Base-by-base conservation (phyloP, 92 coral and sea anemone species). In the Pocillopora meandrina region DNA sequence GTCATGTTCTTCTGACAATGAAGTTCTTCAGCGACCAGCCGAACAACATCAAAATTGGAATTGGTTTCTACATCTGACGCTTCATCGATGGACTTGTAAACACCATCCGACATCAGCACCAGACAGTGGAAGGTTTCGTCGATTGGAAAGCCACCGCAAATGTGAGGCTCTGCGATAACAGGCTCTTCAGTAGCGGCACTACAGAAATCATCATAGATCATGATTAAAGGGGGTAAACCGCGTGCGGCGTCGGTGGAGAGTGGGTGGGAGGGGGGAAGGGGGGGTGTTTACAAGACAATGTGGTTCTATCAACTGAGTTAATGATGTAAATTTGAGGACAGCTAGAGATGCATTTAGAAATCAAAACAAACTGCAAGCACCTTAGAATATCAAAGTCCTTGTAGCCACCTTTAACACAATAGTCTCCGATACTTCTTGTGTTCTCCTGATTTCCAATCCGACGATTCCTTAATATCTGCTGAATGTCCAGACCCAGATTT, bases 381-480 rank as follows among this genome's bases (percentile, higher is more conserved):
- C 98, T 94, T n/a, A 96, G 82, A 21, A 96, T 92, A 75, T 96
- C 99, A 83, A 94, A 96, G 62, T 96, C 99, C 86, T 96, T 96
- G 79, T 96, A 96, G 58, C 99, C 99, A 60, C 99, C 99, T 81
- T 96, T 96, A 19, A 96, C 98, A 60, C 96, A 88, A 71, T 96
- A 96, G 76, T 96, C 99, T 31, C 99, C 99, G 71, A 96, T 96
- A 62, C 95, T 90, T 66, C 99, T 85, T 63, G 99, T 96, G 82
- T 92, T 92, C 80, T 94, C 98, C 77, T 96, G 99, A 87, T 92
- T 92, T 31, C 98, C 96, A 76, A 96, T 90, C 76, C 95, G 87
- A 17, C 61, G 92, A 62, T 93, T 95, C 71, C 95, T 77, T 58
- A 87, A 92, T 55, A 96, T 96, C 68, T 96, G 93, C 55, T 84